These are phyloP conservation scores for Felis catus DNA, from an alignment of 2,113 vertebrate species.

Conservation along the genomic window F.catus_Fca126_mat1.0 CM031423.1:89815501-89816000, in stretches of 20 bases:
- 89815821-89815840: not conserved
- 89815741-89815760: not conserved
- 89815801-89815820: not conserved
- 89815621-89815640: not conserved
- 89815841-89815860: not conserved
- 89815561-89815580: too few relatives aligned
- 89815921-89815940: not conserved
- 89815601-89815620: not conserved
- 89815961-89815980: not conserved
- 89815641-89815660: too few relatives aligned
- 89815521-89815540: too few relatives aligned
- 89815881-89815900: not conserved
- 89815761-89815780: not conserved
- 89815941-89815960: not conserved
- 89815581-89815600: not conserved
- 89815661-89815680: too few relatives aligned
- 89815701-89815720: not conserved
- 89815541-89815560: not conserved
- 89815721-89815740: not conserved
- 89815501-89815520: accelerated
- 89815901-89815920: not conserved
- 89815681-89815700: not conserved
- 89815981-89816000: not conserved
- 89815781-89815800: accelerated
- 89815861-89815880: not conserved